Evolutionary conservation across 1,140 invertebrate species (phyloP).

Genomic region (Chelonus insularis): DNA sequence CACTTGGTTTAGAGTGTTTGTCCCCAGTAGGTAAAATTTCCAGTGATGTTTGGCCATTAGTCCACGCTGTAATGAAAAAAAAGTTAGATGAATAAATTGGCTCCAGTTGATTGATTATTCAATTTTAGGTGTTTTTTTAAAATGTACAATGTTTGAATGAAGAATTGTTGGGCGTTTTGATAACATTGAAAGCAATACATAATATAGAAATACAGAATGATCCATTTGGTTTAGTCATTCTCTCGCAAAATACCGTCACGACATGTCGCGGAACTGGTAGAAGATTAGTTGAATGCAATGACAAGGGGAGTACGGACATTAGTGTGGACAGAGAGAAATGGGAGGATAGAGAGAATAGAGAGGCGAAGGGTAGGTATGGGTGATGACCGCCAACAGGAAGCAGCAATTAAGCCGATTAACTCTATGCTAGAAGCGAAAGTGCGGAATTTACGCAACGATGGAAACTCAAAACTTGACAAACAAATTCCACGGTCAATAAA

Average conservation of each 20-base stretch:
- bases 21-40: constrained; percentile 69
- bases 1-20: constrained; percentile 69
- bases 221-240: constrained; percentile 42
- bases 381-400: constrained; percentile 49
- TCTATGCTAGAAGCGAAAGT: constrained; percentile 41
- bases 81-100: too few species aligned
- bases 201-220: constrained; percentile 53
- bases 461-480: constrained; percentile 42
- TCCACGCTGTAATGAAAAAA: constrained; percentile 50
- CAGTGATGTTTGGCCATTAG: constrained; percentile 48
- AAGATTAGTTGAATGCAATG: constrained; percentile 9
- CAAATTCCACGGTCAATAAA: constrained; percentile 17
- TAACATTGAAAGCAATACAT: constrained; percentile 45
- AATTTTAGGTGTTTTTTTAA: too few species aligned
- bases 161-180: constrained; percentile 30
- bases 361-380: constrained; percentile 1
- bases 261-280: constrained; percentile 23
- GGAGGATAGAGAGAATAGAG: neutral
- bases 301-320: constrained; percentile 5
- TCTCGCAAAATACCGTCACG: constrained; percentile 26
- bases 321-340: constrained; percentile 5
- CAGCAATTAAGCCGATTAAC: constrained; percentile 57
- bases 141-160: constrained; percentile 11
- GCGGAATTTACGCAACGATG: constrained; percentile 49
- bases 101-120: too few species aligned